Evolutionary conservation across 2,888 invertebrate genomes (phyloP).

Genomic region (Pammene fasciana): DNA sequence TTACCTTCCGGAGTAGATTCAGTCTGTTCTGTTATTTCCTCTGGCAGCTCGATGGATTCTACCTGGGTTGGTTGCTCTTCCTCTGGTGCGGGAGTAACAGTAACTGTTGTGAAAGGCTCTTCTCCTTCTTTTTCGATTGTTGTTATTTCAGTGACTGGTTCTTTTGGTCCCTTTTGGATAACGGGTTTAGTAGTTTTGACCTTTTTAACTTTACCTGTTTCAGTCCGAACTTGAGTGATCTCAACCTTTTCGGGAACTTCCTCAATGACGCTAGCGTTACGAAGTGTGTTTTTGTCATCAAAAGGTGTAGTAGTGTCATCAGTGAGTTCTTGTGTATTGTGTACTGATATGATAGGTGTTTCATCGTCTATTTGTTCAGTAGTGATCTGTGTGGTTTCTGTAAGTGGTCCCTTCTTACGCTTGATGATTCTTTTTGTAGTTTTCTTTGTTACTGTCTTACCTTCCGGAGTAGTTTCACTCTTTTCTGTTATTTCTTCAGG

Average conservation of each 20-base stretch:
- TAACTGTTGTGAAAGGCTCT: conserved; percentile 2
- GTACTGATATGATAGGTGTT: not conserved
- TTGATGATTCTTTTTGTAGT: conserved; percentile 48
- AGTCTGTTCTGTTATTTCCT: not conserved
- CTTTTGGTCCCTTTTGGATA: not conserved
- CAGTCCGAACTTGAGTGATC: not conserved
- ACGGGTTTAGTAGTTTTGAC: not conserved
- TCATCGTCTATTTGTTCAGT: conserved; percentile 36
- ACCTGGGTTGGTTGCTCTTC: conserved; percentile 10
- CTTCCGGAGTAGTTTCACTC: not conserved
- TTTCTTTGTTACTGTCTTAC: conserved; percentile 6
- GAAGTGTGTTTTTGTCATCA: not conserved
- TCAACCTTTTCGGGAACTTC: not conserved
- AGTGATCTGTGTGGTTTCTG: conserved; percentile 52
- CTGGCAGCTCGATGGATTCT: not conserved
- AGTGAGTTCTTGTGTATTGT: conserved; percentile 3
- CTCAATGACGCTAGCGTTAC: not conserved
- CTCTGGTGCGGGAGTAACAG: not conserved
- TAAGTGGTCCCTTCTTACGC: conserved; percentile 63
- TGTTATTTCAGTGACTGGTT: conserved; percentile 1
- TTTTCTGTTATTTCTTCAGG: not conserved
- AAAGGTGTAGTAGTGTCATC: not conserved
- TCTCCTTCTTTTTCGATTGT: conserved; percentile 1
- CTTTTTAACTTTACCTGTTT: not conserved
- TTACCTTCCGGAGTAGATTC: conserved; percentile 5